Evolutionary conservation across 2,113 vertebrate species (phyloP), one percentile per base, ranked within the genome.

Genomic region (Lophotis ruficrista): DNA sequence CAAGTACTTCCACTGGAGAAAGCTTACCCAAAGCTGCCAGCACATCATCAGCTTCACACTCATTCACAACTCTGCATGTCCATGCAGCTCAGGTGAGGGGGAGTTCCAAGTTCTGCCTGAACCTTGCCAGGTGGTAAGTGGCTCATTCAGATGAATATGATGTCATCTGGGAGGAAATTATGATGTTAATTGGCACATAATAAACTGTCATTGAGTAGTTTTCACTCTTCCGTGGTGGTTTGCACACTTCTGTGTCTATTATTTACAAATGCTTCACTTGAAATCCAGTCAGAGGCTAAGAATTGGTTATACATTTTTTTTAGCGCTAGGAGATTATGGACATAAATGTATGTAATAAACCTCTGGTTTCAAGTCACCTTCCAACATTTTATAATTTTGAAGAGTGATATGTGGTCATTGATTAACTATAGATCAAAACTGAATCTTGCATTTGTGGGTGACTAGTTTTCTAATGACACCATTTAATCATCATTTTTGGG

Each of bases 121-220:
- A n/a, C 12, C n/a, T 19, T 0, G 0, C 16, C 43, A 77, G 15
- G 17, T 1, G 2, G 60, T 9, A 31, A 50, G 22, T 14, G 12
- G 43, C 23, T 71, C 1, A 0, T 87, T 68, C n/a, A 56, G n/a
- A 33, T 47, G 17, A 83, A 61, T 43, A 51, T 70, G 9, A 54
- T 77, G n/a, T 37, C 35, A 66, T 28, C 19, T 70, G 11, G 28
- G 28, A 73, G 62, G 76, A 94, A 93, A 80, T 48, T 4, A 35
- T 8, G 7, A 33, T 21, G 8, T 71, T 87, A 43, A 69, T 54
- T 65, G 62, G 24, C 13, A 83, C 17, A 15, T 3, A 14, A 35
- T 43, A 87, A 87, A 48, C 5, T 77, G 28, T 43, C 37, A 62
- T 16, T 22, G 45, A 45, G 10, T 30, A 53, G 6, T 54, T 75